Evolutionary conservation across 2,113 vertebrate genomes (phyloP).

Genomic region (Athene cunicularia): DNA sequence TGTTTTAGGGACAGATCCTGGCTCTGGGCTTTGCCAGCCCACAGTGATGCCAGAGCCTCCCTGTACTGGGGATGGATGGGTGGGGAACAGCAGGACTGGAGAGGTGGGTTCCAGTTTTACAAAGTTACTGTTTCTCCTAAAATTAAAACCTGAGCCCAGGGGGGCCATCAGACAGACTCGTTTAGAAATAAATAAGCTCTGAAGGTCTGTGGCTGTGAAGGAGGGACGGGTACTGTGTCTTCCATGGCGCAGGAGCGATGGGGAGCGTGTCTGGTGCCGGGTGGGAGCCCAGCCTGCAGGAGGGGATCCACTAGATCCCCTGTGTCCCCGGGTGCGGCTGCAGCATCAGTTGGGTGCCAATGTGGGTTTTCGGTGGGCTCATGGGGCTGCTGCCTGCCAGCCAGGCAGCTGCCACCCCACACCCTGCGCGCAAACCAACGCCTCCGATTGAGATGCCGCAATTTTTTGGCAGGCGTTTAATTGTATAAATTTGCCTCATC

Average conservation of each 20-base stretch:
- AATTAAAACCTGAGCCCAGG: neutral
- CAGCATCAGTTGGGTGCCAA: neutral
- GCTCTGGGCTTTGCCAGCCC: neutral
- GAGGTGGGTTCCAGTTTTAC: neutral
- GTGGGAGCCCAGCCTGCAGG: neutral
- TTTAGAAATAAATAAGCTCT: neutral
- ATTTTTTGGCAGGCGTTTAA: slow-evolving; percentile 48
- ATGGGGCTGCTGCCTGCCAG: neutral
- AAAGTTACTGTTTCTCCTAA: neutral
- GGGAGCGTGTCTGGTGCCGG: rapidly evolving
- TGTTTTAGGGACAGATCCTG: neutral
- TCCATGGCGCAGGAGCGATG: rapidly evolving
- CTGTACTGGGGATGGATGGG: neutral
- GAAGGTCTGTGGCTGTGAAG: neutral
- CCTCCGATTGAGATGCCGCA: slow-evolving; percentile 47
- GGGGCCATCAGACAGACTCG: neutral
- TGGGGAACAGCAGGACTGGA: rapidly evolving
- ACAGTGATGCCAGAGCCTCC: neutral
- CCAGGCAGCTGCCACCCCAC: slow-evolving; percentile 26
- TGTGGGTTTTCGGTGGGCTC: neutral
- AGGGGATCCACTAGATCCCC: neutral
- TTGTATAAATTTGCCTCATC: slow-evolving; percentile 58
- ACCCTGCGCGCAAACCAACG: neutral
- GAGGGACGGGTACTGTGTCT: neutral
- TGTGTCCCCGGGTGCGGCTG: neutral